phyloP scores from a whole-genome alignment of 2,888 invertebrate genomes.

The Gryllus longicercus region DNA sequence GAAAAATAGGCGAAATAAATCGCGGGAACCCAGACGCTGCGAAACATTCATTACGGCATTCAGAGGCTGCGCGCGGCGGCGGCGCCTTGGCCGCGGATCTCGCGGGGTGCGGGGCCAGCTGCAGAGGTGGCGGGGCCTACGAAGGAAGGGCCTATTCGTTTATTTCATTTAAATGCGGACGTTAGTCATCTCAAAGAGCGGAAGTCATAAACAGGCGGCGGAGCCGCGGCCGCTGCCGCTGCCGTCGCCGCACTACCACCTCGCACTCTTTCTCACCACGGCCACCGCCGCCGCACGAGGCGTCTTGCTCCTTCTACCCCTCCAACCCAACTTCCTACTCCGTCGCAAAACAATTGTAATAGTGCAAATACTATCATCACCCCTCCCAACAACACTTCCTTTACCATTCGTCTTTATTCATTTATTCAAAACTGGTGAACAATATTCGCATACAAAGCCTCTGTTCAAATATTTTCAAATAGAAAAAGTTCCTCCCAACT shows the following conservation, averaged over 20 bases:
- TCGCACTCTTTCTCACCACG: not conserved
- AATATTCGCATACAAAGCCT: too few species aligned
- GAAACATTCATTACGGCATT: not conserved
- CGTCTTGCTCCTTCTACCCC: too few species aligned
- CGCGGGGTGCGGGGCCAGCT: not conserved
- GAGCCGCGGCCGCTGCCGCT: not conserved
- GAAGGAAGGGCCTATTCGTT: not conserved
- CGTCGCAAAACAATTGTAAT: too few species aligned
- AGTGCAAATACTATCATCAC: too few species aligned
- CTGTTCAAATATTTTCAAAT: too few species aligned
- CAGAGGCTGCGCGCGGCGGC: not conserved
- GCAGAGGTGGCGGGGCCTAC: not conserved
- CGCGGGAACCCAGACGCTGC: slow-evolving; percentile 3
- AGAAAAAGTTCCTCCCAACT: too few species aligned
- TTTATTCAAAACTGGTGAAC: too few species aligned
- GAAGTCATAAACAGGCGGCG: slow-evolving; percentile 5
- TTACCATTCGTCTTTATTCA: too few species aligned
- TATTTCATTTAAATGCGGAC: not conserved
- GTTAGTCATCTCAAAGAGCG: not conserved
- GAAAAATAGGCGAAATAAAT: slow-evolving; percentile 5
- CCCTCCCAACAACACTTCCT: too few species aligned
- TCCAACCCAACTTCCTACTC: too few species aligned
- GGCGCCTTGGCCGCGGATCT: not conserved
- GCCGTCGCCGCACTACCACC: not conserved
- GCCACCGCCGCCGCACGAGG: not conserved